phyloP scores from a whole-genome alignment of 2,113 vertebrate species.

The Chlamydotis undulata region DNA sequence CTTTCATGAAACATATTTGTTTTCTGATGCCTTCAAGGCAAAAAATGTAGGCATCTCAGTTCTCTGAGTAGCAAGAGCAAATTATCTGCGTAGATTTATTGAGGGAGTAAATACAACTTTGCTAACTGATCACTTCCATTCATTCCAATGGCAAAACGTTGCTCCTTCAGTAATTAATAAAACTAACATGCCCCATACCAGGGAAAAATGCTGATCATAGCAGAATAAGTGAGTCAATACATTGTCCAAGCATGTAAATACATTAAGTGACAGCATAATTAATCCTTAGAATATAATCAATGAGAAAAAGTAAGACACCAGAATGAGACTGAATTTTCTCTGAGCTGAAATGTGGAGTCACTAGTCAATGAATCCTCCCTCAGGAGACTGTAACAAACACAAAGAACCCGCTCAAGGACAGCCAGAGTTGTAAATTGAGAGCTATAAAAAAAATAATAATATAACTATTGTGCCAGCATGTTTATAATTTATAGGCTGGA shows the following conservation, averaged over 20 bases:
- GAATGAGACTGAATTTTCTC: conserved; percentile 62
- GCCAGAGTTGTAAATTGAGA: conserved; percentile 67
- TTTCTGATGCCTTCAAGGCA: conserved; percentile 24
- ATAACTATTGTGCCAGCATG: conserved; percentile 62
- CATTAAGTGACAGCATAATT: conserved; percentile 72
- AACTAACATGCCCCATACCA: not conserved
- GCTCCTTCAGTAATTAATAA: conserved; percentile 7
- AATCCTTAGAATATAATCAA: conserved; percentile 74
- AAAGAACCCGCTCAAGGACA: conserved; percentile 69
- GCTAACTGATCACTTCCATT: not conserved
- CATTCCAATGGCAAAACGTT: not conserved
- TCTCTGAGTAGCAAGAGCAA: not conserved
- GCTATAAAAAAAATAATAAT: conserved; percentile 75
- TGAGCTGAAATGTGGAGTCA: conserved; percentile 44
- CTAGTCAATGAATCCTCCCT: conserved; percentile 66
- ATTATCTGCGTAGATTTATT: not conserved
- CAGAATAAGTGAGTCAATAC: conserved; percentile 48
- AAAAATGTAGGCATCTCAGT: not conserved
- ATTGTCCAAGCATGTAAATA: conserved; percentile 62
- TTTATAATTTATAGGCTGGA: conserved; percentile 72
- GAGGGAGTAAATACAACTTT: not conserved
- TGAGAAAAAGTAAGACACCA: conserved; percentile 54
- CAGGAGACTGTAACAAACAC: conserved; percentile 61
- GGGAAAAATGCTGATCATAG: not conserved
- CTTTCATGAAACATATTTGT: not conserved